Conservation (phyloP, 2,113 vertebrate species). For the Baryphthengus martii region DNA sequence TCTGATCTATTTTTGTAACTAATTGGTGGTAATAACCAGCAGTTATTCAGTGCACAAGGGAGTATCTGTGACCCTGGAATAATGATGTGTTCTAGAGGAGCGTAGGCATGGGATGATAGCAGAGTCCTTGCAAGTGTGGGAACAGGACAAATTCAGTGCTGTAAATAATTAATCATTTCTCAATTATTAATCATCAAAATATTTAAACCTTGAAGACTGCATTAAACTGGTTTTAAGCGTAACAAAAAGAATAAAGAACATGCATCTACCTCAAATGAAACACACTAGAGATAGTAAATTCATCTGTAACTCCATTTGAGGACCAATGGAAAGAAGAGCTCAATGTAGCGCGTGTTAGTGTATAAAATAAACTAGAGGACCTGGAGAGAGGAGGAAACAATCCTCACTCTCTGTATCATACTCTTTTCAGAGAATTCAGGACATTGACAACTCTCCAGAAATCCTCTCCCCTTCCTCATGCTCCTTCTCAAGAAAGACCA, state of each 20-base stretch:
- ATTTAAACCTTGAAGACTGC: neutral
- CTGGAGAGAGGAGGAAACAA: neutral
- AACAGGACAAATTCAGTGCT: neutral
- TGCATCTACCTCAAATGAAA: neutral
- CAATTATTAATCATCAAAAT: conserved; percentile 34
- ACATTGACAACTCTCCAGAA: neutral
- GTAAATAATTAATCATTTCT: conserved; percentile 25
- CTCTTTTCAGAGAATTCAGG: neutral
- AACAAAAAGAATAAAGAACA: neutral
- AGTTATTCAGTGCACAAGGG: neutral
- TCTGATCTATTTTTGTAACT: neutral
- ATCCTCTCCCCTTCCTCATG: neutral
- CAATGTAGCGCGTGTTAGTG: neutral
- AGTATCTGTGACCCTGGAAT: neutral
- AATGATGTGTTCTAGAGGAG: neutral
- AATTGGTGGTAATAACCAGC: neutral
- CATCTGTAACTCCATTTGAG: neutral
- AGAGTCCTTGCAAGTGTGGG: neutral
- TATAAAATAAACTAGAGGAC: neutral
- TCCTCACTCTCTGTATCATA: neutral
- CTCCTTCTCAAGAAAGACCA: neutral
- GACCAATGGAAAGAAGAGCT: neutral
- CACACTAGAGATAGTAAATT: neutral
- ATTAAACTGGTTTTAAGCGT: neutral
- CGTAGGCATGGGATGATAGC: neutral